Base-by-base conservation (phyloP, 35 echinoderm and acorn worm species). In the Acanthaster planci region DNA sequence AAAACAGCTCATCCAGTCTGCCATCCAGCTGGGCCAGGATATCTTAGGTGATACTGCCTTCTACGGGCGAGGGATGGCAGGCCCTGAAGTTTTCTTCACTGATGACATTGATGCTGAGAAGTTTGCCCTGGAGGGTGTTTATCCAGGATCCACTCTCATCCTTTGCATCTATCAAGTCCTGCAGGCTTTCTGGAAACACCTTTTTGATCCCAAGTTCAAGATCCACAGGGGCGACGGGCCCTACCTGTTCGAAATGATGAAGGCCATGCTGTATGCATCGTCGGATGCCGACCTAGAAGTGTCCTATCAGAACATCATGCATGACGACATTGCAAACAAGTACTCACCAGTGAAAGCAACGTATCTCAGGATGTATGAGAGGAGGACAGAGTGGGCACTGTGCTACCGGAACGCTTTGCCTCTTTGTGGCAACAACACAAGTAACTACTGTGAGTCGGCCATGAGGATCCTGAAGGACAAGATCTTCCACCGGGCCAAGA, bases 381-480 rank as follows among this genome's bases (percentile, higher is more conserved):
- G 85, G 18, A 82, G 50, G 59, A 37, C 44, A 26, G 40, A 30
- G 17, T 93, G 91, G 91, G 86, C 91, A 8, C 26, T 84, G 15
- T 55, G 35, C 55, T 37, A 52, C 36, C 50, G 79, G 53, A 31
- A 37, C 19, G 54, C 39, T 17, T 40, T 93, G 19, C 52, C 52
- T 31, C n/a, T 68, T 4, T n/a, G 86, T 18, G 91, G 83, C 17
- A 88, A 93, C 35, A 52, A 93, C 80, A 93, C 91, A 42, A 93
- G 53, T 42, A 60, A 83, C 31, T 93, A 52, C 38, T 89, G 86
- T 39, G 91, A 93, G 32, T 47, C 86, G 38, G 86, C 91, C 7
- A 93, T 89, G 80, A 84, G 86, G 36, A 55, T 93, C 7, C 86
- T 88, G 27, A 84, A 93, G 76, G 86, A 93, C 38, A 84, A 93